A percentile compares a stretch with the other conserved stretches of the same genome.
phyloP scores from a whole-genome alignment of 2,888 invertebrate genomes.

The Lycaena phlaeas region DNA sequence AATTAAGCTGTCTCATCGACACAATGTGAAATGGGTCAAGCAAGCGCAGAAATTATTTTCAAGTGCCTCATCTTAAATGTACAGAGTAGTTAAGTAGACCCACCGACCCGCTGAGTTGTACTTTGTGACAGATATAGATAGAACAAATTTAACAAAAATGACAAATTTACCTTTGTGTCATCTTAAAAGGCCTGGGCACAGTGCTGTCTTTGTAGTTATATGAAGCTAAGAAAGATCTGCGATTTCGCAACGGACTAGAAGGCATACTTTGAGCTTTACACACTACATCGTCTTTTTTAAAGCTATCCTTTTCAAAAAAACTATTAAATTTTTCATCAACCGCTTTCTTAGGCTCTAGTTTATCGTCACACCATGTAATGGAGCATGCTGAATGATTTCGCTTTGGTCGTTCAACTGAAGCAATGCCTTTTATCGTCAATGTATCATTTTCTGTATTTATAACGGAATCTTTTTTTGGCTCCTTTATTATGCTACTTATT shows the following conservation, averaged over 20 bases:
- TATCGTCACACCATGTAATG: slow-evolving; percentile 61
- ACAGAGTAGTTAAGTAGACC: no score
- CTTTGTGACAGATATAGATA: no score
- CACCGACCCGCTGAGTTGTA: no score
- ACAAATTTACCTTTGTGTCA: slow-evolving; percentile 78
- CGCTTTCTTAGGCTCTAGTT: slow-evolving; percentile 41
- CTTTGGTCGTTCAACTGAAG: slow-evolving; percentile 39
- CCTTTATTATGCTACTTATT: slow-evolving; percentile 20
- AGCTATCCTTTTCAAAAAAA: slow-evolving; percentile 43
- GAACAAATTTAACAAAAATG: no score
- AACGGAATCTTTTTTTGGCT: not conserved
- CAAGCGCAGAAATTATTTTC: no score
- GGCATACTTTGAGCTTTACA: slow-evolving; percentile 72
- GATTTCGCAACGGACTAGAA: slow-evolving; percentile 65
- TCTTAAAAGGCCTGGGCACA: slow-evolving; percentile 79
- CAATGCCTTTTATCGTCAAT: slow-evolving; percentile 26
- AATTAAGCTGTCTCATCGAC: no score
- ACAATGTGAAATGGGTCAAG: no score
- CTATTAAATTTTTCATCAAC: slow-evolving; percentile 52
- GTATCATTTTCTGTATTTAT: slow-evolving; percentile 29
- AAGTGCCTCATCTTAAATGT: no score
- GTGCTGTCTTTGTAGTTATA: slow-evolving; percentile 44
- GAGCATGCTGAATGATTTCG: slow-evolving; percentile 61
- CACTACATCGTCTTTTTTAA: slow-evolving; percentile 32
- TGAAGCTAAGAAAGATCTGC: slow-evolving; percentile 34